These are phyloP conservation scores for Rhabdornis inornatus DNA, from an alignment of 2,113 vertebrate genomes.

Conservation along the genomic window DNA sequence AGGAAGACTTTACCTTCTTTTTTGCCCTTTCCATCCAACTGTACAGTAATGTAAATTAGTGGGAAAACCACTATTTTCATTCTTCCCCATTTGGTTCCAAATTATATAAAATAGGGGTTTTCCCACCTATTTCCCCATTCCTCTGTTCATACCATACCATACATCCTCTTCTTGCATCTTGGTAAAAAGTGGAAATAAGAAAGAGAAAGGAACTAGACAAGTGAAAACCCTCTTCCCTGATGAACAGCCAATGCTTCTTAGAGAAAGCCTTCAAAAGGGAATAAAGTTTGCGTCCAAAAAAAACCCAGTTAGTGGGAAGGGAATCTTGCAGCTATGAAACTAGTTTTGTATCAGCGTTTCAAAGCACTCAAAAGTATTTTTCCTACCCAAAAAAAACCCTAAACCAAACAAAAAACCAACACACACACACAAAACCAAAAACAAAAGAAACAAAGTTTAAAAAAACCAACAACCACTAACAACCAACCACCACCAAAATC, in stretches of 20 bases:
- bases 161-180: not conserved
- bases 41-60: not conserved
- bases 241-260: not conserved
- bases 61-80: not conserved
- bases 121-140: not conserved
- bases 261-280: not conserved
- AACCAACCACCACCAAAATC: not conserved
- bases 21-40: not conserved
- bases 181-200: not conserved
- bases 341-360: not conserved
- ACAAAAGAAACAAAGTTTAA: not conserved
- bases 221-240: not conserved
- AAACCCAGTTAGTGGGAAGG: not conserved
- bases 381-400: not conserved
- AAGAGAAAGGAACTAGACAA: not conserved
- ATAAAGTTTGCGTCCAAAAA: not conserved
- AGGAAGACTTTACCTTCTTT: not conserved
- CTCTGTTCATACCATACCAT: not conserved
- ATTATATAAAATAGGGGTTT: rapidly evolving
- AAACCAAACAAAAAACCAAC: not conserved
- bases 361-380: not conserved
- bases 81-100: not conserved
- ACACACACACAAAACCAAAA: not conserved
- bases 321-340: not conserved
- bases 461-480: too few relatives aligned